phyloP scores from a whole-genome alignment of 2,888 invertebrate genomes.

The Siphonodentalium dalli region DNA sequence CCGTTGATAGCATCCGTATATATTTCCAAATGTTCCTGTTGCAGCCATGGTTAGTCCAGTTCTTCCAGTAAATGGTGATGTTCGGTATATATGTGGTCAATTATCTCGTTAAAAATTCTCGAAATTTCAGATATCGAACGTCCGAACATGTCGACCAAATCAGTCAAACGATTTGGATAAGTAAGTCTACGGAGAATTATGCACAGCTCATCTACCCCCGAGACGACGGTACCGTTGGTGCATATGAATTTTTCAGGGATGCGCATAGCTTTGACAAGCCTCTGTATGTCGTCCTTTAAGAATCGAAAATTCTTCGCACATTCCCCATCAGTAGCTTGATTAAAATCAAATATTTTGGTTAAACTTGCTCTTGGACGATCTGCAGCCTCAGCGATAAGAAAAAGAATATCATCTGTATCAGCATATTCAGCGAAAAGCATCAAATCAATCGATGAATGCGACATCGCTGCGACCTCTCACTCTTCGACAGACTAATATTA shows the following conservation, averaged over 20 bases:
- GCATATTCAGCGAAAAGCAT: too few species aligned
- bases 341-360: too few species aligned
- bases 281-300: not conserved
- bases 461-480: too few species aligned
- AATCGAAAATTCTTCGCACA: constrained; percentile 4
- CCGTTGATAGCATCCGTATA: constrained; percentile 4
- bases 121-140: constrained; percentile 7
- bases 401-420: too few species aligned
- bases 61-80: not conserved
- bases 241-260: constrained; percentile 2
- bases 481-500: too few species aligned
- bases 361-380: too few species aligned
- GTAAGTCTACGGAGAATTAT: constrained; percentile 1
- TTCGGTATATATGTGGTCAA: constrained; percentile 1
- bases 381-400: too few species aligned
- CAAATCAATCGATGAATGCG: too few species aligned
- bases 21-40: not conserved
- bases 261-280: not conserved
- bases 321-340: not conserved
- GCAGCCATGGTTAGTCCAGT: constrained; percentile 1
- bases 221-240: not conserved
- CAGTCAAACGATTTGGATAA: constrained; percentile 12
- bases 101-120: not conserved
- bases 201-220: not conserved
- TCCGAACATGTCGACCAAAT: not conserved